Evolutionary conservation across 2,888 invertebrate genomes (phyloP).

Genomic region (Adineta ricciae): DNA sequence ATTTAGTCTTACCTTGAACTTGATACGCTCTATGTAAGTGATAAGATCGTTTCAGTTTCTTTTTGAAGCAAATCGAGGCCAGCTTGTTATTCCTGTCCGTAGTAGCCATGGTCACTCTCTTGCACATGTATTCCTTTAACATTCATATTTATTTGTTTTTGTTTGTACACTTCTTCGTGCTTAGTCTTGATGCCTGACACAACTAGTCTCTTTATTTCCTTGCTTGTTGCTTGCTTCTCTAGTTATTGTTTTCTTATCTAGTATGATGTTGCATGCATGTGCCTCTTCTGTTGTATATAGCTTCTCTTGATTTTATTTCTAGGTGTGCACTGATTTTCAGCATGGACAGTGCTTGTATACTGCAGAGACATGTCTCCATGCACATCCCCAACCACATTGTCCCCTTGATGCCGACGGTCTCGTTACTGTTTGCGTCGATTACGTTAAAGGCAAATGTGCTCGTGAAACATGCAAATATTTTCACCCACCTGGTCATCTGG

Average conservation of each 20-base stretch:
- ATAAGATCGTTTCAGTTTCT: not conserved
- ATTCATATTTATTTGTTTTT: not conserved
- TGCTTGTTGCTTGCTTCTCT: slow-evolving; percentile 15
- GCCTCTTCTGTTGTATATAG: not conserved
- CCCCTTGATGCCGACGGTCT: slow-evolving; percentile 85
- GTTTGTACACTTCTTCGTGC: not conserved
- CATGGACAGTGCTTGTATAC: slow-evolving; percentile 94
- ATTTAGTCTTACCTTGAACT: not conserved
- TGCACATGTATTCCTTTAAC: not conserved
- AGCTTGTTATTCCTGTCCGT: not conserved
- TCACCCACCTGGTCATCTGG: slow-evolving; percentile 98
- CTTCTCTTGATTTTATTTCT: slow-evolving; percentile 10
- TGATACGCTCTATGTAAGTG: not conserved
- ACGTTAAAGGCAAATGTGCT: slow-evolving; percentile 71
- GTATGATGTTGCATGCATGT: not conserved
- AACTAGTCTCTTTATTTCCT: not conserved
- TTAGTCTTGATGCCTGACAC: not conserved
- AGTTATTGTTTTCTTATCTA: not conserved
- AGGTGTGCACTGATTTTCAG: slow-evolving; percentile 85
- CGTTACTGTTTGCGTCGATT: slow-evolving; percentile 99
- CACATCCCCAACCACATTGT: slow-evolving; percentile 88
- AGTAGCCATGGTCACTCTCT: not conserved
- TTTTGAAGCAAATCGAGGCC: not conserved
- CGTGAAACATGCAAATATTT: slow-evolving; percentile 99
- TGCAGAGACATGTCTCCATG: slow-evolving; percentile 94